These are phyloP conservation scores for Lophotriccus pileatus DNA, from an alignment of 2,797 vertebrate genomes.

Conservation along the genomic window DNA sequence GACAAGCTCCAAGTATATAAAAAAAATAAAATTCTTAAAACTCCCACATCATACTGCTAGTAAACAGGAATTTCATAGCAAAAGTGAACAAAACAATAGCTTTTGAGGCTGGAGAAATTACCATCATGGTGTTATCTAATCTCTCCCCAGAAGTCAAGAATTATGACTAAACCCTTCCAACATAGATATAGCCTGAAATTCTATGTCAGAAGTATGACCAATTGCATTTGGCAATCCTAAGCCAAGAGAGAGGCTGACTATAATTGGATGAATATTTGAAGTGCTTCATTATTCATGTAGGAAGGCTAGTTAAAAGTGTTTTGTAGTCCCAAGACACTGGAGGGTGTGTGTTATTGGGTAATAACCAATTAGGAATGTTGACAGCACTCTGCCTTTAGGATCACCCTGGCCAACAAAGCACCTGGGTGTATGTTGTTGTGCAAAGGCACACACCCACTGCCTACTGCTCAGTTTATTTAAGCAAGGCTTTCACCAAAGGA, in stretches of 20 bases:
- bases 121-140: constrained; percentile 33
- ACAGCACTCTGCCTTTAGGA: constrained; percentile 46
- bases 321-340: constrained; percentile 61
- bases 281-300: constrained; percentile 56
- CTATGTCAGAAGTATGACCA: constrained; percentile 56
- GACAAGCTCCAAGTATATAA: not conserved
- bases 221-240: constrained; percentile 57
- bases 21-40: not conserved
- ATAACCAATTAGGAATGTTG: constrained; percentile 49
- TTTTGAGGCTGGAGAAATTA: constrained; percentile 33
- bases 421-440: constrained; percentile 53
- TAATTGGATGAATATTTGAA: constrained; percentile 56
- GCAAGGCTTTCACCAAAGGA: constrained; percentile 43
- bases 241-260: constrained; percentile 26
- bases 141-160: constrained; percentile 46
- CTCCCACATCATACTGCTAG: not conserved
- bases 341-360: constrained; percentile 58
- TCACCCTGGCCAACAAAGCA: constrained; percentile 2
- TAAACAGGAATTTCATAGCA: not conserved
- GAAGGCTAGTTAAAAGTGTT: constrained; percentile 59
- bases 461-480: constrained; percentile 55
- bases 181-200: constrained; percentile 41
- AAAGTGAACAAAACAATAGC: constrained; percentile 21
- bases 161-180: constrained; percentile 55
- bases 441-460: constrained; percentile 48